Base-by-base conservation (phyloP, 2,888 invertebrate species). In the Omphaloscelis lunosa region DNA sequence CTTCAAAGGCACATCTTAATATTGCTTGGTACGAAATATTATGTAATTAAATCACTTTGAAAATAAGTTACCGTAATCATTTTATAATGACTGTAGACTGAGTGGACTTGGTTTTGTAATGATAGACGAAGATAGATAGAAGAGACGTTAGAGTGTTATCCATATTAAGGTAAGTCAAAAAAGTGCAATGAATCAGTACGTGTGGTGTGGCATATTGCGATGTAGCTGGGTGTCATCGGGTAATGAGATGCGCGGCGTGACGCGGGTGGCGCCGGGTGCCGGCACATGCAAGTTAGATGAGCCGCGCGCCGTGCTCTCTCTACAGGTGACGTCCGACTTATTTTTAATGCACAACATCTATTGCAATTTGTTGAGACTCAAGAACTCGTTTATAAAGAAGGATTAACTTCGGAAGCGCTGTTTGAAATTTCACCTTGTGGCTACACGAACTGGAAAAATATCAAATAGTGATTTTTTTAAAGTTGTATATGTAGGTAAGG, bases 281-380 rank as follows among this genome's bases (percentile, higher is more conserved):
- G 84, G 90, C 85, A 89, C 91, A 94, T 95, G 93, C 94, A 95
- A 94, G 91, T 94, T 94, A 92, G 91, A 95, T 95, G 94, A 95
- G 92, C 87, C 80, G 84, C 86, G 83, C 82, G 86, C 86, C 84
- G 85, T 83, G 72, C 77, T 79, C 90, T 90, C 90, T 91, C 88
- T 90, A 91, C 93, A 94, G 93, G 93, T 95, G 93, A 91, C 91
- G 89, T 89, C 86, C 84, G 83, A 89, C 90, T 91, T 92, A 93
- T 93, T 93, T 92, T 93, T 93, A 93, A 94, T 94, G 92, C 91
- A 92, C 88, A 82, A 82, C 89, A 90, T 88, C 88, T 88, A 89
- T 86, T 90, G 90, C 91, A 82, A 84, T 86, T 79, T 91, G 91
- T 92, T 86, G 80, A 85, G 84, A 82, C 75, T 77, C 77, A 83